Conservation (phyloP, 2,888 invertebrate species). For the Drosophila villosipedis region DNA sequence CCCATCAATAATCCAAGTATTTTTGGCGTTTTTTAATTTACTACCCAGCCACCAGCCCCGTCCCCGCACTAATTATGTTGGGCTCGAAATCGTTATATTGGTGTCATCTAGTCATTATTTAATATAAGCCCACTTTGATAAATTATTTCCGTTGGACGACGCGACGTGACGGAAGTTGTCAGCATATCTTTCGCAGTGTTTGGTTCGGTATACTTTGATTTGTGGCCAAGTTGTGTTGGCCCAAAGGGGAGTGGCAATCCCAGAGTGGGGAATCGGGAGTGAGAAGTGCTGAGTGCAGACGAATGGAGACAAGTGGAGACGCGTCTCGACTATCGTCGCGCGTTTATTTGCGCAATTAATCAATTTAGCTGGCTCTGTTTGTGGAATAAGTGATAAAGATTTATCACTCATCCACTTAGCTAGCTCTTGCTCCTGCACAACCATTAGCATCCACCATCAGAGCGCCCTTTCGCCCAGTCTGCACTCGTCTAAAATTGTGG, state of each 20-base stretch:
- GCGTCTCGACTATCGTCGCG: conserved; percentile 38
- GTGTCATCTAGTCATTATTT: conserved; percentile 77
- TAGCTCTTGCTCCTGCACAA: conserved; percentile 7
- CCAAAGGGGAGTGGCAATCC: conserved; percentile 6
- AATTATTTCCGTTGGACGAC: conserved; percentile 76
- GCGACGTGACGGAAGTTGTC: conserved; percentile 71
- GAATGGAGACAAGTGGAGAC: conserved; percentile 26
- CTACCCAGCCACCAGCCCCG: not conserved
- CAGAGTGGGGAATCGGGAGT: not conserved
- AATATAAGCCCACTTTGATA: conserved; percentile 73
- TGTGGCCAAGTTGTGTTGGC: conserved; percentile 58
- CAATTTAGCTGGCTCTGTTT: conserved; percentile 72
- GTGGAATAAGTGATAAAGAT: conserved; percentile 77
- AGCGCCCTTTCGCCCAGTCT: not conserved
- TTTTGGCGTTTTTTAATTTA: conserved; percentile 36
- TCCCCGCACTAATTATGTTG: conserved; percentile 47
- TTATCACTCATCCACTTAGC: conserved; percentile 68
- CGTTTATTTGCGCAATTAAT: conserved; percentile 79
- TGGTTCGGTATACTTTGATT: conserved; percentile 55
- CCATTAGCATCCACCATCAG: not conserved
- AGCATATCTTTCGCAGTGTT: conserved; percentile 20
- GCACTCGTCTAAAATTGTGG: conserved; percentile 4
- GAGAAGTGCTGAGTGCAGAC: not conserved
- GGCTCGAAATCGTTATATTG: conserved; percentile 37
- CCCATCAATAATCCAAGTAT: conserved; percentile 50